These are phyloP conservation scores for Gymnocephalus cernua DNA, from an alignment of 2,113 vertebrate genomes.

Conservation along the genomic window DNA sequence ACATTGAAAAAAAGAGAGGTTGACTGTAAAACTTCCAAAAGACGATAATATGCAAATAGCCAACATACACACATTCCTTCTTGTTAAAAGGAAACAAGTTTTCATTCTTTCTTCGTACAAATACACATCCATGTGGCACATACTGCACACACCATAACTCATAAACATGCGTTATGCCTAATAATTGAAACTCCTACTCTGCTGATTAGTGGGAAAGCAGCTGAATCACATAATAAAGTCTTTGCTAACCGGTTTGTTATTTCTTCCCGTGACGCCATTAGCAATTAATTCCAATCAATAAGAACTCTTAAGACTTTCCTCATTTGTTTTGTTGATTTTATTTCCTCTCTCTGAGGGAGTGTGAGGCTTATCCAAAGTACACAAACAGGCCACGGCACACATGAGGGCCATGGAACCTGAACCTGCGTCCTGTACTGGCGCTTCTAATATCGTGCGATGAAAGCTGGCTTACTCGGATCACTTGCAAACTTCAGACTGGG, in stretches of 20 bases:
- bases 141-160: background rate
- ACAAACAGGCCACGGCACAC: slow-evolving; percentile 77
- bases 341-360: slow-evolving; percentile 71
- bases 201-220: slow-evolving; percentile 50
- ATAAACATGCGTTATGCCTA: background rate
- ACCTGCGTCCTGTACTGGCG: slow-evolving; percentile 40
- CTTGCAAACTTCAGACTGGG: slow-evolving; percentile 3
- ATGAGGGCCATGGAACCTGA: slow-evolving; percentile 34
- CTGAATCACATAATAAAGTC: slow-evolving; percentile 46
- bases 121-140: slow-evolving; percentile 21
- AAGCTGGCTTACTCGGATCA: slow-evolving; percentile 79
- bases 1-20: background rate
- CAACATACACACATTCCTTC: background rate
- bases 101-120: slow-evolving; percentile 8
- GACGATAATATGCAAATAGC: background rate
- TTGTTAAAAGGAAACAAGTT: no score
- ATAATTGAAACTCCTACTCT: slow-evolving; percentile 16
- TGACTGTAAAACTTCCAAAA: background rate
- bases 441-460: slow-evolving; percentile 77
- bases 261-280: slow-evolving; percentile 62
- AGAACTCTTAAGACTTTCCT: slow-evolving; percentile 79
- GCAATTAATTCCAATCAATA: slow-evolving; percentile 80
- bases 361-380: slow-evolving; percentile 79
- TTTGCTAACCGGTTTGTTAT: slow-evolving; percentile 70
- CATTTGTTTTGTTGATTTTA: slow-evolving; percentile 78